These are phyloP conservation scores for Nyctereutes procyonoides DNA, from an alignment of 2,113 vertebrate genomes.

Conservation along the genomic window DNA sequence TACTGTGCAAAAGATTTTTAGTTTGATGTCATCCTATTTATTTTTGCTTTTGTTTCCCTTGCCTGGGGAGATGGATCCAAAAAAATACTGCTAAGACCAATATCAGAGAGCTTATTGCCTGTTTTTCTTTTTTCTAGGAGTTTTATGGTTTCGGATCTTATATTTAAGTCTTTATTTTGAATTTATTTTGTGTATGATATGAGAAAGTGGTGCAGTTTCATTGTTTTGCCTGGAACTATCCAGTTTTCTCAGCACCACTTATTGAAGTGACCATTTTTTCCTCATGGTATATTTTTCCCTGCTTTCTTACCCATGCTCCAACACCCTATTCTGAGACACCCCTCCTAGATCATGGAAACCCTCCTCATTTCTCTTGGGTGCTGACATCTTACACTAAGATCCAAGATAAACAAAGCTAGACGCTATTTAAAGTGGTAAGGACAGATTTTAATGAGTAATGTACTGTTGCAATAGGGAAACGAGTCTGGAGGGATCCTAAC, in stretches of 20 bases:
- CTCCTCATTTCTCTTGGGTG: background rate
- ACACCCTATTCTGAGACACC: background rate
- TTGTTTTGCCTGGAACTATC: background rate
- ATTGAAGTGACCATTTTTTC: background rate
- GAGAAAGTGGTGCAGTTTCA: background rate
- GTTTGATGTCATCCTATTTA: background rate
- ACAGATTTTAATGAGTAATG: background rate
- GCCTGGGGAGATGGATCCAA: background rate
- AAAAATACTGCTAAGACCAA: background rate
- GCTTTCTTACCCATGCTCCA: background rate
- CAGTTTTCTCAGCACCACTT: background rate
- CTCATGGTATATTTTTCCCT: background rate
- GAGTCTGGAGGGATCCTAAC: background rate
- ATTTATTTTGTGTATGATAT: background rate
- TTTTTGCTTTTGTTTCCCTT: background rate
- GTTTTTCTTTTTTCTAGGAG: background rate
- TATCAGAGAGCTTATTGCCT: background rate
- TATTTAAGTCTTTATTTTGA: background rate
- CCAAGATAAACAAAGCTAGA: background rate
- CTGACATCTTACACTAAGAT: background rate
- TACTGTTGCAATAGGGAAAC: background rate
- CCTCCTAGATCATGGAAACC: background rate
- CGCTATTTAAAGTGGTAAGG: background rate
- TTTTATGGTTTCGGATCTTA: background rate
- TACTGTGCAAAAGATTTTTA: background rate